Evolutionary conservation across 2,797 vertebrate genomes (phyloP), one percentile per base, ranked within the genome.

Genomic region (Enteromius fasciolatus): DNA sequence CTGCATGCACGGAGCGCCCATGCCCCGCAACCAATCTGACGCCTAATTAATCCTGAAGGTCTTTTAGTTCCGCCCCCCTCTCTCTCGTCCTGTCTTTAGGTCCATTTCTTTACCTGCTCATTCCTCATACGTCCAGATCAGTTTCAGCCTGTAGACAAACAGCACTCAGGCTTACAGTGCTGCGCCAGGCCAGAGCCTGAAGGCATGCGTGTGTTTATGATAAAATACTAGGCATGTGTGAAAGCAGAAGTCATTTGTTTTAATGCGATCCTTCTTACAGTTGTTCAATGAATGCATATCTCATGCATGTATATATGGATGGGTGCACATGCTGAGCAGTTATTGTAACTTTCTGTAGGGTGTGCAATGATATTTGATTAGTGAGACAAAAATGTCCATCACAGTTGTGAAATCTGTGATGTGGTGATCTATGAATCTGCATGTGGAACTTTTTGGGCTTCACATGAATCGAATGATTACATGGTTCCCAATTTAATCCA

Each of bases 11-110:
- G 14, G 78, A 76, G 84, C 48, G 25, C 76, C 64, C 48, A 86
- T 90, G 90, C 92, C 92, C 91, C 90, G 90, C 91, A 95, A 93
- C 92, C 93, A 95, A 94, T 95, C 92, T 92, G 93, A 94, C 90
- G 91, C 91, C 93, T 94, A 94, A 95, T 95, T 95, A 94, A 95
- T 95, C 94, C 92, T 93, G 92, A 94, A 94, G 94, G 93, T 93
- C 92, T 94, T 94, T 93, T 93, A 79, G 92, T 94, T 93, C 93
- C 90, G 81, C 92, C 88, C 87, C 92, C 91, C 89, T 88, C 87
- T 88, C 91, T 88, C 88, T 87, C 86, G 79, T 88, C 85, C 86
- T 66, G 78, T 70, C 84, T 79, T 48, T 18, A 74, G 80, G 72
- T 82, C 72, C 48, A 66, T 67, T 79, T 81, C 87, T 87, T 81